Conservation (phyloP, 2,113 vertebrate genomes). For the Phaetusa simplex region DNA sequence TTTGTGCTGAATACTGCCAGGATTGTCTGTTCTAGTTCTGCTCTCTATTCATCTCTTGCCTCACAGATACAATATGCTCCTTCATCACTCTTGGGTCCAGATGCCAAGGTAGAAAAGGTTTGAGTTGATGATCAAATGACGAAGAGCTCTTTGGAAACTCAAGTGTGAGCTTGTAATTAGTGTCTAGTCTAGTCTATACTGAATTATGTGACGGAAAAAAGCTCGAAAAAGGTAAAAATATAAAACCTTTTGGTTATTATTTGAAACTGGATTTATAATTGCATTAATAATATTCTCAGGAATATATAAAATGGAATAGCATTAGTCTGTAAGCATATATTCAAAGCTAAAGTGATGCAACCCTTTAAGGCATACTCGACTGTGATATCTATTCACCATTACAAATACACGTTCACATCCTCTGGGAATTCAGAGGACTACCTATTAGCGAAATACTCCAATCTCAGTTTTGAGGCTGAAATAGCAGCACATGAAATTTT, state of each 20-base stretch:
- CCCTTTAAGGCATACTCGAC: background rate
- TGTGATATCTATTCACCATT: background rate
- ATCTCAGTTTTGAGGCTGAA: background rate
- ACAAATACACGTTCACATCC: background rate
- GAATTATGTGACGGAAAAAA: background rate
- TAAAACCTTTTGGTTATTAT: background rate
- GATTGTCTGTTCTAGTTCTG: background rate
- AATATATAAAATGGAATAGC: background rate
- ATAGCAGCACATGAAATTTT: fast-evolving
- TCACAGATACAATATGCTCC: background rate
- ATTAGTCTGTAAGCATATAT: background rate
- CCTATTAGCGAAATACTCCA: background rate
- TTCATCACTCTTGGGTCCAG: background rate
- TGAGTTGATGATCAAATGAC: background rate
- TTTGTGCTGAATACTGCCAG: background rate
- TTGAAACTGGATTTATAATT: background rate
- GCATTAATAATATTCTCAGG: background rate
- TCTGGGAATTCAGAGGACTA: background rate
- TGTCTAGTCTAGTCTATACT: background rate
- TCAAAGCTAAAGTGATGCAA: background rate
- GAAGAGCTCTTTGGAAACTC: background rate
- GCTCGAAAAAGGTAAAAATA: background rate
- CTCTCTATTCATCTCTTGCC: background rate
- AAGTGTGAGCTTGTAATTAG: background rate
- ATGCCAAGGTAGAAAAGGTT: background rate